Conservation (phyloP, 1,140 invertebrate genomes). For the Brachionus paranguensis region DNA sequence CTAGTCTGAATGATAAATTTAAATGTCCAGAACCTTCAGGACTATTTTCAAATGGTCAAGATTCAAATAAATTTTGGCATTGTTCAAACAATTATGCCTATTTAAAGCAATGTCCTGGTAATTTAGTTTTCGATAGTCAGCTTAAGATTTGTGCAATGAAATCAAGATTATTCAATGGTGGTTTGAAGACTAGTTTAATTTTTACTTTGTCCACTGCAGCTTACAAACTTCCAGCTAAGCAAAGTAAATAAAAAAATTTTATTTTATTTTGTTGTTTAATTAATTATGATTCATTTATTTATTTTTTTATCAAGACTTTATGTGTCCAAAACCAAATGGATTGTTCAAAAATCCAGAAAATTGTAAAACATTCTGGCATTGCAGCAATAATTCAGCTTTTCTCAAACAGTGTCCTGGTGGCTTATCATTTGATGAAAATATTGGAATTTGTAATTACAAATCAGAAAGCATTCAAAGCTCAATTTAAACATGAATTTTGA, state of each 20-base stretch:
- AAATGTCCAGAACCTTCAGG: not conserved
- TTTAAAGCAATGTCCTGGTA: slow-evolving; percentile 8
- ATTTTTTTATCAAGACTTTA: not conserved
- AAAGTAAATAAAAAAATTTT: not conserved
- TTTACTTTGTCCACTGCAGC: not conserved
- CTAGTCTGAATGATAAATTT: not conserved
- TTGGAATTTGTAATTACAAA: slow-evolving; percentile 8
- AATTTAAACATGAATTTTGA: not conserved
- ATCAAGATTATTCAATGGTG: not conserved
- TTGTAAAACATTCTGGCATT: slow-evolving; percentile 3
- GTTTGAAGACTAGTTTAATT: not conserved
- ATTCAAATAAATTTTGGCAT: slow-evolving; percentile 10
- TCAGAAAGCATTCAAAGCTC: no score
- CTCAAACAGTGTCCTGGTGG: not conserved
- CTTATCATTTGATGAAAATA: not conserved
- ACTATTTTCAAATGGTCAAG: not conserved
- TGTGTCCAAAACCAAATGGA: not conserved
- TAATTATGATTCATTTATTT: no score
- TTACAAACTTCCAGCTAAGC: not conserved
- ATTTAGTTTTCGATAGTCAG: not conserved
- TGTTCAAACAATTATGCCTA: not conserved
- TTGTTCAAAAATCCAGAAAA: not conserved
- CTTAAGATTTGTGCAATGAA: not conserved
- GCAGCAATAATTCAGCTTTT: not conserved
- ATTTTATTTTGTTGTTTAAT: not conserved